Percentiles rank a stretch among this genome's conserved stretches.
Conservation (phyloP, 2,888 invertebrate species). For the Lasioglossum figueresi region DNA sequence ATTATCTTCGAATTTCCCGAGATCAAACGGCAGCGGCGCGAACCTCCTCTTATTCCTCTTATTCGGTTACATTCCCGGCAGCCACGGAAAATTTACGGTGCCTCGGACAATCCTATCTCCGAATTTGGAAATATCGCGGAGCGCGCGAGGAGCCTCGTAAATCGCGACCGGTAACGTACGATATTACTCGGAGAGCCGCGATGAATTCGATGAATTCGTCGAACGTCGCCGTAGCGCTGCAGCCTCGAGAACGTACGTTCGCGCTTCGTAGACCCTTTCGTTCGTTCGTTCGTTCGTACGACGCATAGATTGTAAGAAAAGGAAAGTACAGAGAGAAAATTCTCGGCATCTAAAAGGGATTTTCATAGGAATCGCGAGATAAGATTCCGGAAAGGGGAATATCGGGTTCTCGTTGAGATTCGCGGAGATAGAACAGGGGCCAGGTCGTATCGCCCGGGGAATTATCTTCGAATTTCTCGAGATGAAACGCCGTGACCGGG, state of each 20-base stretch:
- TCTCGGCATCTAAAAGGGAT: slow-evolving; percentile 41
- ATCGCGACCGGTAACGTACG: not conserved
- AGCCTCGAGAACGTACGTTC: not conserved
- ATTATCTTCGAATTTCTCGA: slow-evolving; percentile 68
- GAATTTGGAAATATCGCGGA: slow-evolving; percentile 22
- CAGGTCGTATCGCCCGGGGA: slow-evolving; percentile 57
- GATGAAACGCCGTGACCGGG: slow-evolving; percentile 70
- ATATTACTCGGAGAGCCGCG: not conserved
- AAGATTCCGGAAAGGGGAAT: slow-evolving; percentile 33
- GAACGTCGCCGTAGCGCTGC: not conserved
- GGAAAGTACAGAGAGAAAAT: slow-evolving; percentile 23
- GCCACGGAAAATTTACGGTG: slow-evolving; percentile 22
- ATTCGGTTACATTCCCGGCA: slow-evolving; percentile 33
- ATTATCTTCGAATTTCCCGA: slow-evolving; percentile 60
- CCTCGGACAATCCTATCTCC: slow-evolving; percentile 30
- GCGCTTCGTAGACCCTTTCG: not conserved
- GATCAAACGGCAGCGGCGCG: slow-evolving; percentile 49
- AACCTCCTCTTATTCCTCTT: slow-evolving; percentile 28
- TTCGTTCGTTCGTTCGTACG: no score
- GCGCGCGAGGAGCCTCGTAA: slow-evolving; percentile 4
- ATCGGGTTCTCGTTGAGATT: slow-evolving; percentile 53
- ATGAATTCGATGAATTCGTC: slow-evolving; percentile 4
- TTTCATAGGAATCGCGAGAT: slow-evolving; percentile 43
- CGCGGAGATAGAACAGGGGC: slow-evolving; percentile 47
- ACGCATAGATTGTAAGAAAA: not conserved